Evolutionary conservation across 2,797 vertebrate genomes (phyloP), one percentile per base, ranked within the genome.

Genomic region (Chrysocyon brachyurus): DNA sequence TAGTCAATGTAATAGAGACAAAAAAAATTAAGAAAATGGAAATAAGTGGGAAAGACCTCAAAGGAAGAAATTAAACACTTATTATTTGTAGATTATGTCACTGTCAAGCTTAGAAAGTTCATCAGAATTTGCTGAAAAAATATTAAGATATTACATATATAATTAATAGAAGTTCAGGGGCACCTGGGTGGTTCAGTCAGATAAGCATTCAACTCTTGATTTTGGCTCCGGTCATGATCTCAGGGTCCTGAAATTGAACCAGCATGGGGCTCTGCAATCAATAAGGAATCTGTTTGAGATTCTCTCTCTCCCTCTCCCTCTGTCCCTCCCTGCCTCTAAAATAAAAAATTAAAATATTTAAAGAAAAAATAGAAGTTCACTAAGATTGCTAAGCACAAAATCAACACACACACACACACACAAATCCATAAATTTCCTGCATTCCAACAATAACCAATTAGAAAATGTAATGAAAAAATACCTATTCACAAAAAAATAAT

Each of bases 111-210:
- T 87, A 24, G 61, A 90, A 87, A 87, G 70, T 6, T 26, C 56
- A 87, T 64, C 31, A 78, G 28, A 88, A 90, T 83, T 33, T 86
- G 61, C n/a, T 63, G 21, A 61, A 92, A 66, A 75, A 88, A 49
- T 78, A 85, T 78, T 52, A 68, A n/a, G 52, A 66, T 70, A 33
- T 59, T 52, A 28, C 49, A 75, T 31, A 28, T 75, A 75, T 31
- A 75, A 49, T 49, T 75, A 75, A 75, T 33, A 68, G 66, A 68
- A 19, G 8, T 19, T 9, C 17, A 57, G 16, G n/a, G 16, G 66
- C 61, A 12, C 3, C 59, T 24, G 59, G 59, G 22, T 61, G 59
- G 59, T 17, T 59, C 8, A 22, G 57, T 24, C 22, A 59, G 57
- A 22, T 59, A 57, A 57, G 1, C 21, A 0, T 57, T 19, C 21